A percentile compares a stretch with the other conserved stretches of the same genome.
Conservation (phyloP, 2,797 vertebrate species). For the Etheostoma perlongum region DNA sequence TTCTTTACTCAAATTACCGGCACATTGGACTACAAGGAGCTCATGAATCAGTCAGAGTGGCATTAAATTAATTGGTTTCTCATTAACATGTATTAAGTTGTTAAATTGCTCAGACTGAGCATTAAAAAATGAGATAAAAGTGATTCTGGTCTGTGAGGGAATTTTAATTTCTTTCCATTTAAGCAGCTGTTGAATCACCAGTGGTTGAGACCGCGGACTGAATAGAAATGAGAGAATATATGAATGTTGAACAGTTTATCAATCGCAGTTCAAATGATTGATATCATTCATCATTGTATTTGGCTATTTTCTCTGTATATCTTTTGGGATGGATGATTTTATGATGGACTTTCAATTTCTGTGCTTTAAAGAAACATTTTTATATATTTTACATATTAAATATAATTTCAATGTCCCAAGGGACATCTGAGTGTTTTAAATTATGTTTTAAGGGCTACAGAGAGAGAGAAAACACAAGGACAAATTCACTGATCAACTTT, state of each 20-base stretch:
- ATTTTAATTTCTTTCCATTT: not conserved
- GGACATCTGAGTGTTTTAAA: not conserved
- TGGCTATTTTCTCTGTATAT: not conserved
- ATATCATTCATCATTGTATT: not conserved
- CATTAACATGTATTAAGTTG: slow-evolving; percentile 23
- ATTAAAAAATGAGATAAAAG: not conserved
- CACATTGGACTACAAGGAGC: not conserved
- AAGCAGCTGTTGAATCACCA: not conserved
- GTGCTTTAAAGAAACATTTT: not conserved
- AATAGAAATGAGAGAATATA: slow-evolving; percentile 4
- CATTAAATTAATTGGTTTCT: not conserved
- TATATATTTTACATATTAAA: not conserved
- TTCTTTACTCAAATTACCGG: not conserved
- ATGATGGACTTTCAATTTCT: not conserved
- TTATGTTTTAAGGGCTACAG: not conserved
- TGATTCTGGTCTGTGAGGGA: not conserved
- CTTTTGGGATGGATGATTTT: not conserved
- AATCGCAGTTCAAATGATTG: not conserved
- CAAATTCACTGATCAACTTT: not conserved
- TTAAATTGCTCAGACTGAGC: not conserved
- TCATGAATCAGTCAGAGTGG: not conserved
- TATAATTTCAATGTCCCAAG: not conserved
- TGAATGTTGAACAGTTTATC: slow-evolving; percentile 5
- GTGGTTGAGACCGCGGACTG: not conserved
- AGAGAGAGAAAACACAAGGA: not conserved